Evolutionary conservation across 2,797 vertebrate genomes (phyloP).

Genomic region (Catharus ustulatus): DNA sequence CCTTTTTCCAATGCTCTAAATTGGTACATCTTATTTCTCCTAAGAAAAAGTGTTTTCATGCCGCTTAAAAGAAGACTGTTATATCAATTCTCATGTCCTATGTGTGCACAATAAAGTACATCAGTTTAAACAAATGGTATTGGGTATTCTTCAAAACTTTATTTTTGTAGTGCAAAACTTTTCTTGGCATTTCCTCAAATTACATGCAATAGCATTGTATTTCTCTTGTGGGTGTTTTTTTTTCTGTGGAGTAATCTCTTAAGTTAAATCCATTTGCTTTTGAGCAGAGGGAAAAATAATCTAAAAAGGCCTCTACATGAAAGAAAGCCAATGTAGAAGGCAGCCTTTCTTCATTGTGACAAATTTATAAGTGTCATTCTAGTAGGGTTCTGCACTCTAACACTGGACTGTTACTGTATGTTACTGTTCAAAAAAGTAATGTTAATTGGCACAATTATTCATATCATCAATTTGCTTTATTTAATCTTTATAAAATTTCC

Average conservation of each 20-base stretch:
- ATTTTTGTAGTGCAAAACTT: neutral
- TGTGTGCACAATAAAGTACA: neutral
- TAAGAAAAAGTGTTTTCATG: neutral
- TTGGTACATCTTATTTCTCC: neutral
- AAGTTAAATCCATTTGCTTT: neutral
- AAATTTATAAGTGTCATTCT: neutral
- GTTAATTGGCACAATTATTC: neutral
- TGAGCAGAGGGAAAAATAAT: neutral
- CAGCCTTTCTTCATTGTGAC: neutral
- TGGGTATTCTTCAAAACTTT: neutral
- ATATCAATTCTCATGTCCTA: accelerated
- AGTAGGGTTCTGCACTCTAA: neutral
- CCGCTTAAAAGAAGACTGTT: neutral
- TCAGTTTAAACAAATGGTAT: neutral
- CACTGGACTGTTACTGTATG: neutral
- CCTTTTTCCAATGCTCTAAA: neutral
- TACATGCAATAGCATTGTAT: neutral
- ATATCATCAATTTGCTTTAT: neutral
- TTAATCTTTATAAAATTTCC: neutral
- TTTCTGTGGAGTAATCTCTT: neutral
- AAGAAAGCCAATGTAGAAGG: neutral
- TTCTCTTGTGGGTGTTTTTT: neutral
- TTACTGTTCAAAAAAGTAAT: neutral
- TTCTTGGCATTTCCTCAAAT: neutral
- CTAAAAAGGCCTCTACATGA: neutral